These are phyloP conservation scores for Petrocephalus schoutedeni DNA, from an alignment of 2,797 vertebrate species.

Conservation along the genomic window DNA sequence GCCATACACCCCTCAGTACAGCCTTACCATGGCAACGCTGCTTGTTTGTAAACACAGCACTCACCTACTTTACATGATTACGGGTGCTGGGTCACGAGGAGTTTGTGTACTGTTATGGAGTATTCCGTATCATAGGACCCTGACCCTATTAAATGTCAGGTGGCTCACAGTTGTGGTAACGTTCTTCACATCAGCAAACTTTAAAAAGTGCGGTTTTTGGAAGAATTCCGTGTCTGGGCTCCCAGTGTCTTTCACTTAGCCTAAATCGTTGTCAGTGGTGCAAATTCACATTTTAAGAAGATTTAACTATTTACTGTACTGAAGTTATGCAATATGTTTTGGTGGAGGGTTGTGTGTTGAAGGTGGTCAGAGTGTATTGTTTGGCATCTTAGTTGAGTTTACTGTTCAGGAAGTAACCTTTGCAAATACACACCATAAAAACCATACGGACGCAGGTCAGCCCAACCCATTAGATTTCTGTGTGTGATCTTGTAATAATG, in stretches of 20 bases:
- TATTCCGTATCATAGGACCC: neutral
- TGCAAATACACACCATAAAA: neutral
- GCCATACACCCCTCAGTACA: neutral
- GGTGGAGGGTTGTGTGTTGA: neutral
- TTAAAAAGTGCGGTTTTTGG: neutral
- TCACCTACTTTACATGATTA: neutral
- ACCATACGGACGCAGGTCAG: neutral
- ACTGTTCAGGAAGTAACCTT: neutral
- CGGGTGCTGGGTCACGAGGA: neutral
- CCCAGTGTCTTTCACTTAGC: neutral
- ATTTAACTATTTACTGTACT: neutral
- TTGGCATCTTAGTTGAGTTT: neutral
- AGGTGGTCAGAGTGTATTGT: neutral
- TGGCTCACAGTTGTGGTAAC: neutral
- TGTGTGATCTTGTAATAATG: neutral
- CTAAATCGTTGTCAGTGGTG: neutral
- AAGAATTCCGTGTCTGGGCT: neutral
- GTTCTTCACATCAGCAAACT: constrained; percentile 2
- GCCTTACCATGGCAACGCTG: constrained; percentile 12
- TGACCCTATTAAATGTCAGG: neutral
- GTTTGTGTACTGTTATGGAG: neutral
- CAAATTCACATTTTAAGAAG: neutral
- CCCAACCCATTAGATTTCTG: neutral
- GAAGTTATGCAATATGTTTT: neutral
- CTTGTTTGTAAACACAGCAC: constrained; percentile 22